phyloP scores from a whole-genome alignment of 1,140 invertebrate genomes.

The Cydia splendana region DNA sequence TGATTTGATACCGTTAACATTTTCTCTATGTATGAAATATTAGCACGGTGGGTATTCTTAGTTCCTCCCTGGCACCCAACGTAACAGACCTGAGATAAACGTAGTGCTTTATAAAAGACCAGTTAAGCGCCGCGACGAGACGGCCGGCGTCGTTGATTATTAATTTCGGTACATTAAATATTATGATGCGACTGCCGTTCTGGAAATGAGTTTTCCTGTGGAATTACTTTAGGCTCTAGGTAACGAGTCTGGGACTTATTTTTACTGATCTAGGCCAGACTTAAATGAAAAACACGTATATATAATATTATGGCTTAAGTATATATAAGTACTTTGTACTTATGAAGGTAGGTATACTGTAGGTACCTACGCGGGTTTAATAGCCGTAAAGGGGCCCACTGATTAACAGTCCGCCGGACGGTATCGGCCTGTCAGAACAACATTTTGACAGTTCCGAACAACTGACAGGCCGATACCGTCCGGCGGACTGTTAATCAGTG shows the following conservation, averaged over 20 bases:
- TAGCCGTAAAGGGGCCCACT: no score
- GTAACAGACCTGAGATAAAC: constrained; percentile 44
- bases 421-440: no score
- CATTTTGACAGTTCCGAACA: no score
- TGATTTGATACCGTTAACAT: no score
- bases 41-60: neutral
- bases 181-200: constrained; percentile 28
- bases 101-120: constrained; percentile 54
- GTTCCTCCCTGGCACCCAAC: constrained; percentile 8
- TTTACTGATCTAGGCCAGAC: constrained; percentile 34
- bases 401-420: no score
- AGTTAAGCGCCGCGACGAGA: constrained; percentile 50
- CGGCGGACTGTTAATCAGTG: no score
- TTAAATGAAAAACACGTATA: constrained; percentile 9
- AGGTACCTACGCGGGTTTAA: no score
- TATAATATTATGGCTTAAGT: neutral
- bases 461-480: no score
- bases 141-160: constrained; percentile 51
- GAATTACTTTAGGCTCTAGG: constrained; percentile 15
- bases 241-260: neutral
- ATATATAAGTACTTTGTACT: no score
- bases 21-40: no score
- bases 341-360: no score
- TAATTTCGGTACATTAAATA: constrained; percentile 66
- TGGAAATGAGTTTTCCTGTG: constrained; percentile 19